Percentiles rank a stretch among this genome's conserved stretches.
phyloP scores from a whole-genome alignment of 2,113 vertebrate genomes.

The Scopus umbretta region DNA sequence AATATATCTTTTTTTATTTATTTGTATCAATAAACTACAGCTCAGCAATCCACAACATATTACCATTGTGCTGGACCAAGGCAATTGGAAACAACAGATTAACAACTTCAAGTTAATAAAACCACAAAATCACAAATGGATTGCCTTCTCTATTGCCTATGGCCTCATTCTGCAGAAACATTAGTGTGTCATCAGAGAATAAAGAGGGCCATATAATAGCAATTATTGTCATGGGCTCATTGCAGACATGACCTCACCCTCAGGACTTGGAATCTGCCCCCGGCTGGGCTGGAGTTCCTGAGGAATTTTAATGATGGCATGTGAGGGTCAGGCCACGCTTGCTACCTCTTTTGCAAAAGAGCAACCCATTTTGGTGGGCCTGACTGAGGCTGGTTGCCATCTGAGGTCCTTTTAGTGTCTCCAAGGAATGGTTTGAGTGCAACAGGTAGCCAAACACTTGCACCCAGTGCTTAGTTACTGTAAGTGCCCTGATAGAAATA shows the following conservation, averaged over 20 bases:
- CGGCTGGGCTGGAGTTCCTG: neutral
- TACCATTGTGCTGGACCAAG: neutral
- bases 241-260: slow-evolving; percentile 62
- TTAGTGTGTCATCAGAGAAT: neutral
- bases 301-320: slow-evolving; percentile 41
- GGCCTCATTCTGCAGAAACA: neutral
- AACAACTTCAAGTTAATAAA: neutral
- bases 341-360: neutral
- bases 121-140: neutral
- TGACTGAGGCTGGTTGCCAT: neutral
- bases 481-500: neutral
- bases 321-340: neutral
- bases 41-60: neutral
- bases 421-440: neutral
- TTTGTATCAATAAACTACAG: neutral
- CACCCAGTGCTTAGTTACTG: neutral
- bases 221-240: slow-evolving; percentile 23
- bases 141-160: neutral
- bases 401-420: neutral
- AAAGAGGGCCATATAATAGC: slow-evolving; percentile 25
- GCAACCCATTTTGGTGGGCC: neutral
- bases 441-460: neutral
- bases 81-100: neutral
- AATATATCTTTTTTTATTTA: neutral
- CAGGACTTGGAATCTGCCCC: slow-evolving; percentile 17